These are phyloP conservation scores for Patagioenas fasciata DNA, from an alignment of 2,113 vertebrate genomes.

Conservation along the genomic window DNA sequence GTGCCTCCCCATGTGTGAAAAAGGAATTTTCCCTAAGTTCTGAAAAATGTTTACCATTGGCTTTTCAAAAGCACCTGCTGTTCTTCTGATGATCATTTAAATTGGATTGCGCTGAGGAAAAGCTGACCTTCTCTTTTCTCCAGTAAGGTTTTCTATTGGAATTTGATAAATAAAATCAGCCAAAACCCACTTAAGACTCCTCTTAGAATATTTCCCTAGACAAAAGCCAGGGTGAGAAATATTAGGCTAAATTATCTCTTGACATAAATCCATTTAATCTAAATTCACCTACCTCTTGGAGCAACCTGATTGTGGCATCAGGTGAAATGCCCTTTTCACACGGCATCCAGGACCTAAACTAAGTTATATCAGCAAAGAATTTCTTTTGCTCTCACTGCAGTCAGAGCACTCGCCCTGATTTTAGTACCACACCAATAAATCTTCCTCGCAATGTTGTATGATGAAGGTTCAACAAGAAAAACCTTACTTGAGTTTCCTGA, in stretches of 20 bases:
- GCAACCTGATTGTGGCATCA: background rate
- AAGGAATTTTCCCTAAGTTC: background rate
- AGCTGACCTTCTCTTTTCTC: conserved; percentile 22
- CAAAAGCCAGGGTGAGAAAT: background rate
- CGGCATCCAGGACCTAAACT: background rate
- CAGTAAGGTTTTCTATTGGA: background rate
- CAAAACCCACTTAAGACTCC: conserved; percentile 21
- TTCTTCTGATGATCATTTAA: background rate
- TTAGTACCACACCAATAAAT: background rate
- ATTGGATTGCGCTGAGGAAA: conserved; percentile 3
- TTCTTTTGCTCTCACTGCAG: background rate
- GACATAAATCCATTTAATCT: conserved; percentile 16
- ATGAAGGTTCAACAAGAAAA: conserved; percentile 9
- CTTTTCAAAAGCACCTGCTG: background rate
- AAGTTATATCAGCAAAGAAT: background rate
- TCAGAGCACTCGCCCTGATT: background rate
- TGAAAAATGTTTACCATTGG: background rate
- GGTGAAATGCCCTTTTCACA: background rate
- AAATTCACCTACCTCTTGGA: conserved; percentile 31
- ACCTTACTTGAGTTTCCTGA: background rate
- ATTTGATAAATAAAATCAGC: conserved; percentile 33
- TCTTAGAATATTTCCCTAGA: conserved; percentile 22
- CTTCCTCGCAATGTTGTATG: background rate
- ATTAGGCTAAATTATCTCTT: conserved; percentile 32
- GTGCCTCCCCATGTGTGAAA: background rate